phyloP scores from a whole-genome alignment of 2,113 vertebrate genomes.

The Nerophis lumbriciformis region DNA sequence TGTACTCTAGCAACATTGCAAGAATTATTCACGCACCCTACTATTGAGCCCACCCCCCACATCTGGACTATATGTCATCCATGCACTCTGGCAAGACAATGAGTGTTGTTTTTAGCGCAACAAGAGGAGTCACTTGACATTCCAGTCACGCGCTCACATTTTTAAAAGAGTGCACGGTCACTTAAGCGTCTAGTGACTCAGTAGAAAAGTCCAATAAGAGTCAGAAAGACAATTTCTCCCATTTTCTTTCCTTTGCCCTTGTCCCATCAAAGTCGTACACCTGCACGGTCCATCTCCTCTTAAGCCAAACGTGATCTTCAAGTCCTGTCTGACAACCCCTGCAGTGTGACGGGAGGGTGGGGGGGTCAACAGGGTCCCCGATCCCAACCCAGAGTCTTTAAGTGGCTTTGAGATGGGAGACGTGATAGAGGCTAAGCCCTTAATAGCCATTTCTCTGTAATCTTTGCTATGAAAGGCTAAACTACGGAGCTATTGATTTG shows the following conservation, averaged over 20 bases:
- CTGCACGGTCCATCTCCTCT: conserved; percentile 32
- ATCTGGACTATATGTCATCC: conserved; percentile 46
- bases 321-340: conserved; percentile 43
- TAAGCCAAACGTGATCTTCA: conserved; percentile 52
- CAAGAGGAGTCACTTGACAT: conserved; percentile 49
- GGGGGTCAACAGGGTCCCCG: conserved; percentile 49
- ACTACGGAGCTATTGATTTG: conserved; percentile 79
- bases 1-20: too few species aligned
- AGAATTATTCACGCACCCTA: too few species aligned
- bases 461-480: conserved; percentile 81
- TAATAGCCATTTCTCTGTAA: conserved; percentile 83
- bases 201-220: conserved; percentile 37
- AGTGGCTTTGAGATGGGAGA: conserved; percentile 78
- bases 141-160: conserved; percentile 44
- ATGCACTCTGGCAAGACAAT: conserved; percentile 61
- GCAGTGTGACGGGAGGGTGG: conserved; percentile 45
- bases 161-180: conserved; percentile 43
- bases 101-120: conserved; percentile 17
- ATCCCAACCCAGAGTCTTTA: conserved; percentile 71
- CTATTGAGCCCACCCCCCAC: too few species aligned
- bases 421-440: conserved; percentile 78
- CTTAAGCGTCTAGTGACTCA: conserved; percentile 30
- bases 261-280: conserved; percentile 46
- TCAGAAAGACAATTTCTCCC: conserved; percentile 36
- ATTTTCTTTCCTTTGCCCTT: conserved; percentile 29